Percentiles rank a stretch among this genome's conserved stretches.
Evolutionary conservation across 2,797 vertebrate genomes (phyloP).

Genomic region (Pygocentrus nattereri): DNA sequence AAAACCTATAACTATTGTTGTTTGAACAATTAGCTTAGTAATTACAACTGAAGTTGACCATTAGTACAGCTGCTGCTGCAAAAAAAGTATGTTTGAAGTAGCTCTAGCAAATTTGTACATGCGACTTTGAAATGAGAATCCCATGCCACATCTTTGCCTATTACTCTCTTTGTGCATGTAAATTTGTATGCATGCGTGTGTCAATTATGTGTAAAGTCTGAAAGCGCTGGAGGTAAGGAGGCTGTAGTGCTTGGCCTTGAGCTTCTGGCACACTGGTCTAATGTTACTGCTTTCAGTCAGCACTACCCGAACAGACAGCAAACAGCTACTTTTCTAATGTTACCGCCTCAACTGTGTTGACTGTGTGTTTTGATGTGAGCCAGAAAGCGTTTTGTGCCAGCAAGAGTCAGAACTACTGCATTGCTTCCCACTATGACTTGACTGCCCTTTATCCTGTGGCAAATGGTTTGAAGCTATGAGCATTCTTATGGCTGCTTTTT

Average conservation of each 20-base stretch:
- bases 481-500: background rate
- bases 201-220: slow-evolving; percentile 44
- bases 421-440: slow-evolving; percentile 36
- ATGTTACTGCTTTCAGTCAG: slow-evolving; percentile 26
- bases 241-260: slow-evolving; percentile 12
- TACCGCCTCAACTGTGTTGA: slow-evolving; percentile 60
- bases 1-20: too few relatives aligned
- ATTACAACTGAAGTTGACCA: too few relatives aligned
- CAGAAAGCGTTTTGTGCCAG: slow-evolving; percentile 28
- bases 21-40: too few relatives aligned
- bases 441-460: slow-evolving; percentile 37
- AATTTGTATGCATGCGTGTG: slow-evolving; percentile 16
- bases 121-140: background rate
- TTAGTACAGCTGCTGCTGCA: too few relatives aligned
- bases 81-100: too few relatives aligned
- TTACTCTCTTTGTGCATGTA: background rate
- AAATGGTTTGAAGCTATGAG: slow-evolving; percentile 11
- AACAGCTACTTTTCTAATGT: slow-evolving; percentile 59
- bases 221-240: slow-evolving; percentile 48
- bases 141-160: background rate
- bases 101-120: background rate
- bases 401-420: background rate
- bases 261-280: slow-evolving; percentile 33
- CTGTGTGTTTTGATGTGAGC: slow-evolving; percentile 56
- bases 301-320: slow-evolving; percentile 51